Percentiles rank a stretch among this genome's conserved stretches.
phyloP scores from a whole-genome alignment of 2,888 invertebrate genomes.

The Rhamphomyia laevipes region DNA sequence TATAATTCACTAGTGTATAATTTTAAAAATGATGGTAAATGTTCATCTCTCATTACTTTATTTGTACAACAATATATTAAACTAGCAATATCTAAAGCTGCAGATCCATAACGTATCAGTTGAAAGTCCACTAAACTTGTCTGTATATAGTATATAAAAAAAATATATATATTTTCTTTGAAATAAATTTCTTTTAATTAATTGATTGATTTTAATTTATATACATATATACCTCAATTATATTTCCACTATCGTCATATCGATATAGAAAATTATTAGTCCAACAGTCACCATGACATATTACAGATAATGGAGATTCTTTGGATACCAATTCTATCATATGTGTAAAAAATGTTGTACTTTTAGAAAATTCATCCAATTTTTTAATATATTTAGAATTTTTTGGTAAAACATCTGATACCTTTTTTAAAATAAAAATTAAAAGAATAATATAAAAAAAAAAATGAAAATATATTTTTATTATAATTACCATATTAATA shows the following conservation, averaged over 20 bases:
- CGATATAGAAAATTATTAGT: slow-evolving; percentile 59
- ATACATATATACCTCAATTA: slow-evolving; percentile 44
- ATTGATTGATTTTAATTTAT: not conserved
- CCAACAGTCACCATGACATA: slow-evolving; percentile 67
- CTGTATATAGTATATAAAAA: slow-evolving; percentile 30
- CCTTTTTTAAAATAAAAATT: slow-evolving; percentile 13
- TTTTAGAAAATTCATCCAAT: slow-evolving; percentile 47
- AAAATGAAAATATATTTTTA: slow-evolving; percentile 29
- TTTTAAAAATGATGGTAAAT: slow-evolving; percentile 46
- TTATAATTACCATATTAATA: slow-evolving; percentile 44
- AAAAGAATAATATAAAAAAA: not conserved
- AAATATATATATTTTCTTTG: not conserved
- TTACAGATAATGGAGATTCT: slow-evolving; percentile 52
- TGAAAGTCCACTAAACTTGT: slow-evolving; percentile 62
- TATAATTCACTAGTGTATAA: slow-evolving; percentile 50
- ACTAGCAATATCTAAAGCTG: slow-evolving; percentile 54
- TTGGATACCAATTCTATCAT: slow-evolving; percentile 54
- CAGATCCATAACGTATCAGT: slow-evolving; percentile 55
- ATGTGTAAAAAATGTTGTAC: slow-evolving; percentile 51
- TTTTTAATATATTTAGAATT: slow-evolving; percentile 45
- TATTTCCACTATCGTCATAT: slow-evolving; percentile 41
- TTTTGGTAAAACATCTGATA: slow-evolving; percentile 30
- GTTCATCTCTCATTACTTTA: slow-evolving; percentile 45
- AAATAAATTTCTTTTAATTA: not conserved
- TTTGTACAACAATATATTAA: slow-evolving; percentile 55